Conservation (phyloP, 2,797 vertebrate species). For the Peromyscus aztecus region DNA sequence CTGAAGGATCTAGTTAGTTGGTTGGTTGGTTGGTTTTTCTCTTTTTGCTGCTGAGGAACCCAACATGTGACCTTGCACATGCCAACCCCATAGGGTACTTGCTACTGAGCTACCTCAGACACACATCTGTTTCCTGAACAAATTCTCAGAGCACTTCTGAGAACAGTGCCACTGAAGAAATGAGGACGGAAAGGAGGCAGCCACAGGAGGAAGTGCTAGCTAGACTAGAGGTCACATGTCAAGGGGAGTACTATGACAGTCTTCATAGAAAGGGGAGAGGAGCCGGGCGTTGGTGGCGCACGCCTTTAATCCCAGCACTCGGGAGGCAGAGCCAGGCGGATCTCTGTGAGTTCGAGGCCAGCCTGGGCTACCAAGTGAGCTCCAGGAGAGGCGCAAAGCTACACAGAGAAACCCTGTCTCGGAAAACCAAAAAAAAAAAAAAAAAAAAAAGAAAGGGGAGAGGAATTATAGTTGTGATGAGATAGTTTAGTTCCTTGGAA, state of each 20-base stretch:
- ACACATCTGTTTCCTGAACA: conserved; percentile 6
- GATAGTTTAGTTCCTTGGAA: neutral
- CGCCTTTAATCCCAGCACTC: too few species aligned
- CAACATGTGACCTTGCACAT: neutral
- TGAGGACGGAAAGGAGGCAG: neutral
- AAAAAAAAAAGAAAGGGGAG: neutral
- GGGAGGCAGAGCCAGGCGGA: too few species aligned
- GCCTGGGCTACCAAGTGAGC: too few species aligned
- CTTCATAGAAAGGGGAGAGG: neutral
- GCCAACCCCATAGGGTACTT: neutral
- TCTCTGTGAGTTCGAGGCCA: too few species aligned
- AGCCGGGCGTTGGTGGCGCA: too few species aligned
- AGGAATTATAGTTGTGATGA: neutral
- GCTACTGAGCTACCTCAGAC: neutral
- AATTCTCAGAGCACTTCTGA: neutral
- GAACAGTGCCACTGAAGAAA: neutral
- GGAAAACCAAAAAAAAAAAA: too few species aligned
- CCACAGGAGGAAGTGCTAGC: neutral
- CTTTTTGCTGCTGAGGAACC: neutral
- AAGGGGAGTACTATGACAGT: neutral
- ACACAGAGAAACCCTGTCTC: too few species aligned
- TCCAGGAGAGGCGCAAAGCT: too few species aligned
- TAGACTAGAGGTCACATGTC: neutral
- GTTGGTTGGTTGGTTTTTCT: neutral
- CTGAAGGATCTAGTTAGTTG: neutral